Base-by-base conservation (phyloP, 1,140 invertebrate species). In the Drosophila kanapiae region DNA sequence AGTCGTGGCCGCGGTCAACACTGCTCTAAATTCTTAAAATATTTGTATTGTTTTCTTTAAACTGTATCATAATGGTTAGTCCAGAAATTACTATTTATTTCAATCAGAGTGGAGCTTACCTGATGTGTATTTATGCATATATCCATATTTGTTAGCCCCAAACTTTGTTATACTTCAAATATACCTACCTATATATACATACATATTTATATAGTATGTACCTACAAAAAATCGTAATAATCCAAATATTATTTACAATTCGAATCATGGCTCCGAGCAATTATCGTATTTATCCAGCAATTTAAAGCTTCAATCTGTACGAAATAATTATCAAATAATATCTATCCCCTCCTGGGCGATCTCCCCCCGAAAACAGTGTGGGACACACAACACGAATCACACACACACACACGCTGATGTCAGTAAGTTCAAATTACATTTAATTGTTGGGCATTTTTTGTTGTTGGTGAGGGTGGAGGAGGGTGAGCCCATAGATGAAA, bases 361-460 rank as follows among this genome's bases (percentile, higher is more conserved):
- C 53, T 71, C 23, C 47, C 58, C 58, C 58, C 58, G 29, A 40
- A 56, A 38, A 56, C n/a, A n/a, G n/a, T n/a, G n/a, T n/a, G n/a
- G n/a, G n/a, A n/a, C 33, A 23, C 10, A 18, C 53, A 45, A 14
- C 48, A 47, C 23, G 40, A 76, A 77, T 60, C 56, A 42, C 54
- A 56, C 48, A 49, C 48, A 31, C 6, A 14, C 23, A 48, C 43
- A 47, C 42, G 43, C 38, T 62, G 67, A 86, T 80, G 67, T 83
- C 76, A 67, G 61, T 64, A 67, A 79, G 67, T 74, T 88, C 81
- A 75, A 90, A 85, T 88, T 88, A 85, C 85, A 88, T 57, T 91
- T 88, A 88, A 88, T 88, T 88, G 85, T 85, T 88, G 49, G 75
- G 81, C 75, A 90, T 90, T 90, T 88, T 70, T 82, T 23, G 23